phyloP scores from a whole-genome alignment of 2,113 vertebrate genomes.

The human region DNA sequence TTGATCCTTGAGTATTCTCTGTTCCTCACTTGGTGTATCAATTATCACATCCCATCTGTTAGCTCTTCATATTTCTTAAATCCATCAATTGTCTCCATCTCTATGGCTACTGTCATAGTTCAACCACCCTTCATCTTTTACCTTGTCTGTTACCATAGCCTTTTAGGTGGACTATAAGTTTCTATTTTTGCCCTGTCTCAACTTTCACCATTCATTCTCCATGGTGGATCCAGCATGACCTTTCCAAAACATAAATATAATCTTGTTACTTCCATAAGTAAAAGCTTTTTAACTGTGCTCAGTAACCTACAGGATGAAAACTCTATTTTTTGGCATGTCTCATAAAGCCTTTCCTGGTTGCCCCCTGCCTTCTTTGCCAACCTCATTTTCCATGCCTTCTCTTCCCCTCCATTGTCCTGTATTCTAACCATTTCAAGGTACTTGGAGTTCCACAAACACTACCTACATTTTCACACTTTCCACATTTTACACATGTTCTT shows the following conservation, averaged over 20 bases:
- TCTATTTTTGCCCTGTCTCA: neutral
- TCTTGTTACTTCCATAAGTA: neutral
- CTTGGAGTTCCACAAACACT: neutral
- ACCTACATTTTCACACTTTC: neutral
- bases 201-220: neutral
- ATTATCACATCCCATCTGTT: neutral
- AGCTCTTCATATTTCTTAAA: neutral
- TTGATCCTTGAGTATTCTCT: neutral
- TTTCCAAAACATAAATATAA: conserved; percentile 28
- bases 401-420: neutral
- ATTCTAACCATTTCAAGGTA: neutral
- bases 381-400: neutral
- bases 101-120: neutral
- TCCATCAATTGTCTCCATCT: neutral
- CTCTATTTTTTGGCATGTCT: neutral
- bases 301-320: neutral
- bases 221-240: neutral
- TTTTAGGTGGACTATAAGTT: neutral
- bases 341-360: neutral
- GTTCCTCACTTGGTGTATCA: neutral
- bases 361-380: neutral
- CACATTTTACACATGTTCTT: neutral
- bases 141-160: neutral
- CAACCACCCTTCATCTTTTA: neutral
- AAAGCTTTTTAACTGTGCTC: neutral